These are phyloP conservation scores for Apoda limacodes DNA, from an alignment of 2,888 invertebrate genomes.

Conservation along the genomic window DNA sequence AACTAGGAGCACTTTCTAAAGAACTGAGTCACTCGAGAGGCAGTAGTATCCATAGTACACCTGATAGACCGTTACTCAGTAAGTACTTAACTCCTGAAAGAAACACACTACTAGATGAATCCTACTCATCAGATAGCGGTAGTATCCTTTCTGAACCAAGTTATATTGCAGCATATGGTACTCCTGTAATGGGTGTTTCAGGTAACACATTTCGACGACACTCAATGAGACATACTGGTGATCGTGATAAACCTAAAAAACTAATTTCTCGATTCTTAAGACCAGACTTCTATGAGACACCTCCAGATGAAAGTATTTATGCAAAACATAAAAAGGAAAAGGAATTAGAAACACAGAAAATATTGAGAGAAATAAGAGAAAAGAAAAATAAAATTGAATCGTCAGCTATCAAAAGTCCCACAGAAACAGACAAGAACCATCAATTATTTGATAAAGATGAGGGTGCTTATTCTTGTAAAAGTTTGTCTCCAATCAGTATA, in stretches of 20 bases:
- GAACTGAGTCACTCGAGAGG: conserved; percentile 23
- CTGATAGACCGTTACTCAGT: conserved; percentile 67
- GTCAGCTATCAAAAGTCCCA: conserved; percentile 32
- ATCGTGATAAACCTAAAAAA: conserved; percentile 54
- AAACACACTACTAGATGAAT: conserved; percentile 40
- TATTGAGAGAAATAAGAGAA: conserved; percentile 75
- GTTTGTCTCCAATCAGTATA: conserved; percentile 44
- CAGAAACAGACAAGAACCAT: conserved; percentile 28
- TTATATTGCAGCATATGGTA: conserved; percentile 51
- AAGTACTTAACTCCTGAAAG: conserved; percentile 66
- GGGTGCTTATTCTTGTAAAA: conserved; percentile 31
- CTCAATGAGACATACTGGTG: conserved; percentile 36
- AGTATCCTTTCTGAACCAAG: conserved; percentile 42
- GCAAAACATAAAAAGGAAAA: conserved; percentile 72
- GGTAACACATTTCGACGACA: conserved; percentile 31
- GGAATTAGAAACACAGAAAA: conserved; percentile 76
- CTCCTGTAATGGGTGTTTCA: conserved; percentile 21
- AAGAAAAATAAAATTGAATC: conserved; percentile 59
- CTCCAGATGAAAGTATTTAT: conserved; percentile 75
- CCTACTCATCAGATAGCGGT: conserved; percentile 37
- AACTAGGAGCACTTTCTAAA: conserved; percentile 13
- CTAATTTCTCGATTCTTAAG: conserved; percentile 80
- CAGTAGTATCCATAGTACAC: conserved; percentile 35
- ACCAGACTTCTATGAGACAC: conserved; percentile 81
- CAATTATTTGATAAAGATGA: conserved; percentile 32